Evolutionary conservation across 2,797 vertebrate genomes (phyloP).

Genomic region (Pangasius macronema): DNA sequence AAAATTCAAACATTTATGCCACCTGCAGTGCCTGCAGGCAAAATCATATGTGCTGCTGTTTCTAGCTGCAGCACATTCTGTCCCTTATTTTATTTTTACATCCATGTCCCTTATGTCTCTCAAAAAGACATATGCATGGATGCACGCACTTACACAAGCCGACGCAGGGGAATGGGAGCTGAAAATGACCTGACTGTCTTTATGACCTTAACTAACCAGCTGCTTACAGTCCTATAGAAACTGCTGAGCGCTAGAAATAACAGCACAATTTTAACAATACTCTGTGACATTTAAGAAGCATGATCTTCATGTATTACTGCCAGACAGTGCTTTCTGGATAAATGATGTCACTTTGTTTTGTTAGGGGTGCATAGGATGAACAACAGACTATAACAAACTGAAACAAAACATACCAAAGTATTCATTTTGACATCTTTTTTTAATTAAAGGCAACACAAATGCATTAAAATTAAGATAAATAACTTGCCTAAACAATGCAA

Average conservation of each 20-base stretch:
- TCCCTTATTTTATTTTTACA: conserved; percentile 7
- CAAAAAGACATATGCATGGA: conserved; percentile 6
- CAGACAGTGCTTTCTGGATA: neutral
- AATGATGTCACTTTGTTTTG: neutral
- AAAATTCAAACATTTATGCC: conserved; percentile 52
- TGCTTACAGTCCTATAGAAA: conserved; percentile 8
- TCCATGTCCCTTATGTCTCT: conserved; percentile 28
- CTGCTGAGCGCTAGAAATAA: neutral
- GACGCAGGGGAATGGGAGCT: neutral
- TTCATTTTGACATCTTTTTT: conserved; percentile 70
- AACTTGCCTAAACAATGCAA: conserved; percentile 76
- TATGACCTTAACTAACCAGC: conserved; percentile 42
- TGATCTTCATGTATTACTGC: neutral
- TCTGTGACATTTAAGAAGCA: neutral
- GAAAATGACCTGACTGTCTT: conserved; percentile 32
- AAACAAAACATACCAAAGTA: conserved; percentile 20
- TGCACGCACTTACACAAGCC: neutral
- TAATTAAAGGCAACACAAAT: conserved; percentile 80
- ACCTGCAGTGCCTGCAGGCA: conserved; percentile 50
- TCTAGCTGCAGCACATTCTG: conserved; percentile 29
- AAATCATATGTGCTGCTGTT: conserved; percentile 30
- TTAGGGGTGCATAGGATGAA: neutral
- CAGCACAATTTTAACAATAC: neutral
- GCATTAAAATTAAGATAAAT: conserved; percentile 86
- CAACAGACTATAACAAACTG: neutral